These are phyloP conservation scores for Epicampocera succincta DNA, from an alignment of 2,888 invertebrate genomes.

Conservation along the genomic window DNA sequence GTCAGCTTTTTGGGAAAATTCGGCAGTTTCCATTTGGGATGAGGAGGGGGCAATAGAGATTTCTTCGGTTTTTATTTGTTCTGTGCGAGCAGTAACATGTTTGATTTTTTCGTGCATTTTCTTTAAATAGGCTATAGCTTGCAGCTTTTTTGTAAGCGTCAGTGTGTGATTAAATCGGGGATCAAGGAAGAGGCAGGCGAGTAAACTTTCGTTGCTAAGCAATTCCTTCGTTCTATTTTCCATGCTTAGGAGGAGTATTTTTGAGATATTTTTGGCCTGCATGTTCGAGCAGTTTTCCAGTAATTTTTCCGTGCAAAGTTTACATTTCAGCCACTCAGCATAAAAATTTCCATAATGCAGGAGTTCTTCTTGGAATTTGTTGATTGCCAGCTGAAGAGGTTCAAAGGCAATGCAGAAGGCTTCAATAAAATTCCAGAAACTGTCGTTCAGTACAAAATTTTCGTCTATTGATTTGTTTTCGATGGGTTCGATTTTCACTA, in stretches of 20 bases:
- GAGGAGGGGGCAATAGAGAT: too few species aligned
- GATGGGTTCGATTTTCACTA: constrained; percentile 16
- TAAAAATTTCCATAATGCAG: constrained; percentile 51
- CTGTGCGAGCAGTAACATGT: too few species aligned
- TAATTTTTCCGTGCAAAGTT: constrained; percentile 17
- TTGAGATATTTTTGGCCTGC: not conserved
- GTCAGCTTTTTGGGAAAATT: too few species aligned
- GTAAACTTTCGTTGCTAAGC: not conserved
- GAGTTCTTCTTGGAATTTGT: constrained; percentile 38
- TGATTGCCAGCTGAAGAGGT: constrained; percentile 24
- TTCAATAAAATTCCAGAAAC: constrained; percentile 35
- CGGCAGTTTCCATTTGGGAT: too few species aligned
- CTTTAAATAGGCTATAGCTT: not conserved
- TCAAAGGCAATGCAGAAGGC: constrained; percentile 6
- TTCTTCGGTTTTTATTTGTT: too few species aligned
- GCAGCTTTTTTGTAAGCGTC: not conserved
- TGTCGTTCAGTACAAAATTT: constrained; percentile 22
- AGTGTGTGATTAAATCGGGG: constrained; percentile 26
- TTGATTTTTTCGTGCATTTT: too few species aligned
- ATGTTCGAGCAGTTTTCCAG: constrained; percentile 7
- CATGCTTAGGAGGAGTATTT: constrained; percentile 28
- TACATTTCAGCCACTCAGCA: constrained; percentile 46
- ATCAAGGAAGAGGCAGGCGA: constrained; percentile 42
- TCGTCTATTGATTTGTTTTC: constrained; percentile 24
- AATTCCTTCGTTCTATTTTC: constrained; percentile 1